These are phyloP conservation scores for Piscicola geometra DNA, from an alignment of 2,888 invertebrate species.

Conservation along the genomic window DNA sequence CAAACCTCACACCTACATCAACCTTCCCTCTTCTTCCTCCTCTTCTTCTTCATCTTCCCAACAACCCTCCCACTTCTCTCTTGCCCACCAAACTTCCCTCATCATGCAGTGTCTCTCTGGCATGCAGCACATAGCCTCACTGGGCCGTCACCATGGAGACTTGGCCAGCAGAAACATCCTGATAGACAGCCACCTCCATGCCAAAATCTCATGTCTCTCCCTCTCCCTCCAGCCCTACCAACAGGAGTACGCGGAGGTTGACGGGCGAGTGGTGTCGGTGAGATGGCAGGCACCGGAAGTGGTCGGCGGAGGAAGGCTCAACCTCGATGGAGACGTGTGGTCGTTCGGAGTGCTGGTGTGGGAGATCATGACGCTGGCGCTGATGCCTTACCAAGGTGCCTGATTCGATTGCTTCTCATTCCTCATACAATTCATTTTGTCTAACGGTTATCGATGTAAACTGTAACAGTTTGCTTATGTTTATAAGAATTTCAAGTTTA, in stretches of 20 bases:
- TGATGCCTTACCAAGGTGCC: constrained; percentile 63
- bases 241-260: constrained; percentile 87
- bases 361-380: constrained; percentile 79
- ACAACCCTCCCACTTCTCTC: constrained; percentile 28
- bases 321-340: constrained; percentile 87
- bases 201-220: constrained; percentile 77
- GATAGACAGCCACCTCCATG: constrained; percentile 70
- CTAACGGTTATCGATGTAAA: too few relatives aligned
- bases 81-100: constrained; percentile 18
- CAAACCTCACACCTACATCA: constrained; percentile 15
- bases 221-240: constrained; percentile 79
- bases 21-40: constrained; percentile 16
- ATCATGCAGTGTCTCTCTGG: constrained; percentile 62
- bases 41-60: constrained; percentile 17
- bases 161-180: constrained; percentile 86
- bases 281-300: constrained; percentile 85
- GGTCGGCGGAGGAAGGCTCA: constrained; percentile 69
- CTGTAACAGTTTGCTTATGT: too few relatives aligned
- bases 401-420: too few relatives aligned
- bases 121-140: constrained; percentile 71
- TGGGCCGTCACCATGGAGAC: constrained; percentile 80
- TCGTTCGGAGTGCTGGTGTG: constrained; percentile 81
- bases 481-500: too few relatives aligned
- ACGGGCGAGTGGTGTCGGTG: constrained; percentile 57
- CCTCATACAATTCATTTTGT: too few relatives aligned